Percentiles rank a stretch among this genome's conserved stretches.
These are phyloP conservation scores for Conus betulinus DNA, from an alignment of 1,140 invertebrate species.

Conservation along the genomic window DNA sequence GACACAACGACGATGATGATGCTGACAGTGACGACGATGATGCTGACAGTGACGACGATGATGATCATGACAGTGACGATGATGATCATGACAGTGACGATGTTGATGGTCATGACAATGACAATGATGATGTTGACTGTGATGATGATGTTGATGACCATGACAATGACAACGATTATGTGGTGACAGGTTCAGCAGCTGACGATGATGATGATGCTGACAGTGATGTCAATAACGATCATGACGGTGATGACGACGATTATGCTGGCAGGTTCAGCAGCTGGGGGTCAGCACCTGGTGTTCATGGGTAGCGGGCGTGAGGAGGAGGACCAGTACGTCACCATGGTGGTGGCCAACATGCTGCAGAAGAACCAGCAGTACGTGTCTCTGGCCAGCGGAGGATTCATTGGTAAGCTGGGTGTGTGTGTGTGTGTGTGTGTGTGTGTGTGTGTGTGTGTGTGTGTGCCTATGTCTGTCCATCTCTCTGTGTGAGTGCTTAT, in stretches of 20 bases:
- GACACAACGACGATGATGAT: background rate
- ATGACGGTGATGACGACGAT: background rate
- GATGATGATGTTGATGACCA: no score
- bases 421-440: background rate
- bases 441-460: background rate
- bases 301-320: conserved; percentile 96
- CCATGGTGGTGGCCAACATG: conserved; percentile 99
- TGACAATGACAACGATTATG: background rate
- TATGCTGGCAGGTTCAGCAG: conserved; percentile 81
- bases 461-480: background rate
- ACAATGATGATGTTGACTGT: no score
- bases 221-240: conserved; percentile 2
- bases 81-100: background rate
- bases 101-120: background rate
- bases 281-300: conserved; percentile 96
- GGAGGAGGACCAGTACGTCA: conserved; percentile 97
- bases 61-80: background rate
- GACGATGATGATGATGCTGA: background rate
- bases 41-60: background rate
- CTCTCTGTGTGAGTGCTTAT: background rate
- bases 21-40: background rate
- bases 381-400: conserved; percentile 93
- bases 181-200: background rate
- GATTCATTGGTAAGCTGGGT: conserved; percentile 84
- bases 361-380: conserved; percentile 94